phyloP scores from a whole-genome alignment of 2,797 vertebrate species.

The Gallinago solitaria region DNA sequence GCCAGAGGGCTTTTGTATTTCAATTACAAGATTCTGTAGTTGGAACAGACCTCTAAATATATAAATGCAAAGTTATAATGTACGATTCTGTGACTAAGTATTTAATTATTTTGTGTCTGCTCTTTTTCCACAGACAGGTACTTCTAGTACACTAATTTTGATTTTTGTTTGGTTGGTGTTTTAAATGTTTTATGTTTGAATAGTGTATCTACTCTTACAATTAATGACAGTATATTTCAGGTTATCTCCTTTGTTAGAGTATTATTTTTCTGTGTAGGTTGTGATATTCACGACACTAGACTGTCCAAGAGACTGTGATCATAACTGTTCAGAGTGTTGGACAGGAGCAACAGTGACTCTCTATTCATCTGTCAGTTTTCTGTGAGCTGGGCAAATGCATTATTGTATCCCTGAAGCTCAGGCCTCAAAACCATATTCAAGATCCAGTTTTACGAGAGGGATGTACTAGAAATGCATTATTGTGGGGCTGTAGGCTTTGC shows the following conservation, averaged over 20 bases:
- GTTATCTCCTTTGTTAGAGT: background rate
- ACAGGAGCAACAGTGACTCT: background rate
- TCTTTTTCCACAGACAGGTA: background rate
- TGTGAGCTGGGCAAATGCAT: background rate
- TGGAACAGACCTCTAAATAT: background rate
- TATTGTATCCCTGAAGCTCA: background rate
- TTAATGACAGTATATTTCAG: background rate
- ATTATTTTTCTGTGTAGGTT: background rate
- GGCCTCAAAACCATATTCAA: background rate
- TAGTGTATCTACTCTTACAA: background rate
- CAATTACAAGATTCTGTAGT: background rate
- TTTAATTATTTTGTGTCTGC: background rate
- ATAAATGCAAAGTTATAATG: background rate
- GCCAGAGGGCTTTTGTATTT: background rate
- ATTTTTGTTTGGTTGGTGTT: background rate
- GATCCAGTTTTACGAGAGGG: background rate
- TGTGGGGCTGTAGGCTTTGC: background rate
- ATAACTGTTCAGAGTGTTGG: background rate
- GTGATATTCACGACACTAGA: background rate
- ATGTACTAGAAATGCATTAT: background rate
- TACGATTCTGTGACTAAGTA: background rate
- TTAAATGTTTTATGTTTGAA: background rate
- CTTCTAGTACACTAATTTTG: background rate
- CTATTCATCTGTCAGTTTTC: background rate
- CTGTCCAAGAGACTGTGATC: background rate